Evolutionary conservation across 2,888 invertebrate genomes (phyloP).

Genomic region (Machimus rusticus): DNA sequence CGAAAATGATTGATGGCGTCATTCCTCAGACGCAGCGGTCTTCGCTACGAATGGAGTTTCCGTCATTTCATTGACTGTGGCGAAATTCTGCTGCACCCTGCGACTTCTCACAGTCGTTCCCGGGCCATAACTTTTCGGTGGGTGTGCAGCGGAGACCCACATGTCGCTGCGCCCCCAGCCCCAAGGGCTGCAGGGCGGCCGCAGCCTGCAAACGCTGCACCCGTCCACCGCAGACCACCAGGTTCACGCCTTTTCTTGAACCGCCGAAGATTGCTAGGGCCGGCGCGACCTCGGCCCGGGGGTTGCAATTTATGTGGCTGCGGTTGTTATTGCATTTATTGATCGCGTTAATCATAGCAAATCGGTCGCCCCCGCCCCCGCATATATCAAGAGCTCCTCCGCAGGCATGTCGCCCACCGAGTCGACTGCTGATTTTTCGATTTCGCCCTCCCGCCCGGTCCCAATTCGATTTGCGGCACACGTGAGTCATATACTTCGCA

Average conservation of each 20-base stretch:
- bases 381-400: background rate
- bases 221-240: background rate
- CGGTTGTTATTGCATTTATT: constrained; percentile 43
- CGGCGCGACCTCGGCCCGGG: background rate
- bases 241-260: constrained; percentile 7
- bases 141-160: background rate
- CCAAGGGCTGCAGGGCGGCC: background rate
- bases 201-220: background rate
- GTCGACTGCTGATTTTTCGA: constrained; percentile 26
- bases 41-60: background rate
- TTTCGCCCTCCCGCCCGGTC: constrained; percentile 11
- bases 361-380: background rate
- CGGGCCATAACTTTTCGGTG: constrained; percentile 4
- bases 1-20: constrained; percentile 36
- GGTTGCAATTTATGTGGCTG: constrained; percentile 41
- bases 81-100: background rate
- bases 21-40: background rate
- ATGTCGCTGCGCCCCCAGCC: background rate
- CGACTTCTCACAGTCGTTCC: background rate
- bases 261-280: background rate
- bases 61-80: background rate
- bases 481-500: constrained; percentile 23
- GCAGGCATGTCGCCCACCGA: background rate
- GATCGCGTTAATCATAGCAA: constrained; percentile 44
- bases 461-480: constrained; percentile 23